Base-by-base conservation (phyloP, 2,888 invertebrate genomes). In the Eilema griseolum region DNA sequence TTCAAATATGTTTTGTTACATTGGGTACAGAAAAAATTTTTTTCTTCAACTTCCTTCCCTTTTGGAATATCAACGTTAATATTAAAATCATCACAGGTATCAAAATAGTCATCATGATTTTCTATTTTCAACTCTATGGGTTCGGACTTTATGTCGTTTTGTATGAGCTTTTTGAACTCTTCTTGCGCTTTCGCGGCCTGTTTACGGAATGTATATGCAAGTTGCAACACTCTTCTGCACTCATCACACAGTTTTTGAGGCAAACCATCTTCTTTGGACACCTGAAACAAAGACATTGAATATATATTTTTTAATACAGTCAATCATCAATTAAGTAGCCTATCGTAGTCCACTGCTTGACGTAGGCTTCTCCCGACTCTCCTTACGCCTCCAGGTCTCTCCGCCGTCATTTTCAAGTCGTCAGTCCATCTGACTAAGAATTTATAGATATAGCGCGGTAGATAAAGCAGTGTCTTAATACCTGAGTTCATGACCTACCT, bases 241-340 rank as follows among this genome's bases (percentile, higher is more conserved):
- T 91, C 88, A 74, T 89, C 81, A 82, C 97, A 97, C 64, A 97
- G 90, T 68, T 93, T 93, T 82, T 96, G 96, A 0, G 97, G 96
- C 69, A 97, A 85, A 57, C 96, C 96, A 90, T 97, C 97, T 59
- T 94, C 94, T 78, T 86, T 84, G 20, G 84, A 80, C 2, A 93
- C 86, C 95, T 95, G 83, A 4, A 72, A 69, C 1, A 8, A 63
- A 0, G 14, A 52, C 20, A 60, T 28, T 52, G n/a, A 52, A 46
- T 12, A 12, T 12, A 37, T 12, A 37, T 28, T 28, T 28, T 28
- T 3, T 3, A 28, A 28, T 3, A 28, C 5, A 28, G 5, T n/a
- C 28, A 28, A 28, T 28, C 12, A 37, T 37, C 33, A 37, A 37
- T 37, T 12, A 12, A 37, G 11, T 33, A 33, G 33, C 12, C 33